Evolutionary conservation across 2,113 vertebrate genomes (phyloP).

Genomic region (Cynocephalus volans): DNA sequence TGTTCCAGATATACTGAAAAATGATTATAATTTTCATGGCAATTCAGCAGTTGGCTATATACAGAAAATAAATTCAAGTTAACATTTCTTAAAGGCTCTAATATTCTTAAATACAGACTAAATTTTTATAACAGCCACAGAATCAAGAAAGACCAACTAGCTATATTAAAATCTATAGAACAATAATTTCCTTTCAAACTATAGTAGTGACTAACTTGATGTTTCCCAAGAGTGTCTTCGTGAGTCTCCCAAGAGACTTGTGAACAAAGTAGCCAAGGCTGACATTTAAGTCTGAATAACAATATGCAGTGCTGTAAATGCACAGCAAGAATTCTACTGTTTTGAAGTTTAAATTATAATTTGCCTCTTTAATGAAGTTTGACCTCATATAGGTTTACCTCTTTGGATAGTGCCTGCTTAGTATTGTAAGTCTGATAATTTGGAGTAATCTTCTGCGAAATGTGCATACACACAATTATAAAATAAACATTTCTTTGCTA

Average conservation of each 20-base stretch:
- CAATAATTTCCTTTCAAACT: slow-evolving; percentile 64
- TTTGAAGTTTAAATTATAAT: slow-evolving; percentile 62
- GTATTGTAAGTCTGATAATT: background rate
- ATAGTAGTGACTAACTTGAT: background rate
- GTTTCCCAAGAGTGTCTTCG: slow-evolving; percentile 16
- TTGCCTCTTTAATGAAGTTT: slow-evolving; percentile 32
- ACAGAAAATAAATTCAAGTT: slow-evolving; percentile 64
- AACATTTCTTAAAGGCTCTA: slow-evolving; percentile 66
- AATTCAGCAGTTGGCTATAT: slow-evolving; percentile 49
- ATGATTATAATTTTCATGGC: slow-evolving; percentile 69
- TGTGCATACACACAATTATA: background rate
- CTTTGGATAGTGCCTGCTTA: slow-evolving; percentile 2
- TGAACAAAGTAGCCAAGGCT: slow-evolving; percentile 45
- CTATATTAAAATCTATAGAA: background rate
- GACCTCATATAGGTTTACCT: background rate
- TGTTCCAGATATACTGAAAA: slow-evolving; percentile 52
- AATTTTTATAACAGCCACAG: slow-evolving; percentile 1
- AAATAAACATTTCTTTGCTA: background rate
- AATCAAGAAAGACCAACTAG: slow-evolving; percentile 16
- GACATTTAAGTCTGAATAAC: slow-evolving; percentile 41
- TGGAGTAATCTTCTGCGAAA: background rate
- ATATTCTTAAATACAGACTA: slow-evolving; percentile 69
- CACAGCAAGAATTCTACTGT: background rate
- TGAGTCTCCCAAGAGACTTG: too few relatives aligned
- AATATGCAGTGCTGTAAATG: background rate